Evolutionary conservation across 2,113 vertebrate species (phyloP).

Genomic region (Amazona guildingii): DNA sequence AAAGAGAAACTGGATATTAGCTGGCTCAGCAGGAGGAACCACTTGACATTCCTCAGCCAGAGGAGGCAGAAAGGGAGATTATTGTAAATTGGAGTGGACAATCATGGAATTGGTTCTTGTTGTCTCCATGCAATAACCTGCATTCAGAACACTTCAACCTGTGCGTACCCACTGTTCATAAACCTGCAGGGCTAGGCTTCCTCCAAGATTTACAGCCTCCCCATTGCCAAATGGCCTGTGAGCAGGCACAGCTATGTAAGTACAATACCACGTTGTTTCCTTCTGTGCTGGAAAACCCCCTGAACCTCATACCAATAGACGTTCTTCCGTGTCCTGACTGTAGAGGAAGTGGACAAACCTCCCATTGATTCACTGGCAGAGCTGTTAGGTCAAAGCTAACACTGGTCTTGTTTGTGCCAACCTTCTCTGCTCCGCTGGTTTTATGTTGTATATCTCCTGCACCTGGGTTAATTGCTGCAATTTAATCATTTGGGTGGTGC

Average conservation of each 20-base stretch:
- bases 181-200: not conserved
- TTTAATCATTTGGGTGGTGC: not conserved
- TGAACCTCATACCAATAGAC: not conserved
- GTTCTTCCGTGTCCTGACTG: not conserved
- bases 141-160: not conserved
- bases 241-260: not conserved
- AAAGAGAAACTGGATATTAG: constrained; percentile 10
- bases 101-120: not conserved
- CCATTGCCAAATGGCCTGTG: rapidly evolving
- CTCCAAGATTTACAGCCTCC: not conserved
- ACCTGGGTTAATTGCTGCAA: constrained; percentile 55
- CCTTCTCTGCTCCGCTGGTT: not conserved
- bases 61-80: not conserved
- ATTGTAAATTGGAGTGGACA: not conserved
- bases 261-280: not conserved
- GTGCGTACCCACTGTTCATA: not conserved
- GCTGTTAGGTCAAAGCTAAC: not conserved
- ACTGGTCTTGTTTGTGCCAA: not conserved
- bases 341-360: not conserved
- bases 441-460: constrained; percentile 41
- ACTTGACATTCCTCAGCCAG: constrained; percentile 28
- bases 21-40: constrained; percentile 43
- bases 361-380: not conserved
- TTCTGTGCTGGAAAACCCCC: not conserved
- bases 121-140: not conserved